Evolutionary conservation across 1,140 invertebrate species (phyloP).

Genomic region (Carcinoscorpius rotundicauda): DNA sequence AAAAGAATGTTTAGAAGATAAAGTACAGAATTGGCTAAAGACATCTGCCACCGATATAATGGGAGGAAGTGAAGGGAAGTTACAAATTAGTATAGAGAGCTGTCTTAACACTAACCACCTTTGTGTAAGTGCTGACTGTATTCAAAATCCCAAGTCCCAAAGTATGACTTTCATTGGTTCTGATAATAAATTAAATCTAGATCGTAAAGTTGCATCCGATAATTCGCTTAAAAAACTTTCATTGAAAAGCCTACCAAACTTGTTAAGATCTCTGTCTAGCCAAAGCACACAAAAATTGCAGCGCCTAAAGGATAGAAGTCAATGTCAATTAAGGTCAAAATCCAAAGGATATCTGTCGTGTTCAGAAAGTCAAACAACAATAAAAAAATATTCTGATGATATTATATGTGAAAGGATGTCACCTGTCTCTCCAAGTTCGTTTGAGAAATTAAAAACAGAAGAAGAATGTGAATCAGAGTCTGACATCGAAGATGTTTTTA

Average conservation of each 20-base stretch:
- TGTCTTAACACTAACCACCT: slow-evolving; percentile 6
- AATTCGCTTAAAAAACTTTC: slow-evolving; percentile 21
- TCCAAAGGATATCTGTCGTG: too few species aligned
- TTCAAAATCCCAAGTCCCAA: slow-evolving; percentile 11
- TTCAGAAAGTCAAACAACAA: too few species aligned
- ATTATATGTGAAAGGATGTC: too few species aligned
- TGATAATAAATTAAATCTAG: neutral
- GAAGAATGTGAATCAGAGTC: too few species aligned
- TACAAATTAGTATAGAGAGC: neutral
- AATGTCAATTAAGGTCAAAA: too few species aligned
- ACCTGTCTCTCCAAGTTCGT: too few species aligned
- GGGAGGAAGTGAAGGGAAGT: slow-evolving; percentile 5
- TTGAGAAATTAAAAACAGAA: too few species aligned
- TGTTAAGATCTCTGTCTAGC: slow-evolving; percentile 21
- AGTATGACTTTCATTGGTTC: slow-evolving; percentile 11
- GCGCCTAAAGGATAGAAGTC: too few species aligned
- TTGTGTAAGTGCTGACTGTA: slow-evolving; percentile 7
- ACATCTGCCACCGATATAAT: neutral
- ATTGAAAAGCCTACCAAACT: slow-evolving; percentile 7
- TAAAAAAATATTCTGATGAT: too few species aligned
- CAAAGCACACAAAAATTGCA: slow-evolving; percentile 4
- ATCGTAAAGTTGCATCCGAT: slow-evolving; percentile 21
- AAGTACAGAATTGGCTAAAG: neutral
- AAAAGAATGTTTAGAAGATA: neutral
- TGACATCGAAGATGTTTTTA: too few species aligned